Conservation (phyloP, 2,888 invertebrate genomes). For the Lymantria monacha region DNA sequence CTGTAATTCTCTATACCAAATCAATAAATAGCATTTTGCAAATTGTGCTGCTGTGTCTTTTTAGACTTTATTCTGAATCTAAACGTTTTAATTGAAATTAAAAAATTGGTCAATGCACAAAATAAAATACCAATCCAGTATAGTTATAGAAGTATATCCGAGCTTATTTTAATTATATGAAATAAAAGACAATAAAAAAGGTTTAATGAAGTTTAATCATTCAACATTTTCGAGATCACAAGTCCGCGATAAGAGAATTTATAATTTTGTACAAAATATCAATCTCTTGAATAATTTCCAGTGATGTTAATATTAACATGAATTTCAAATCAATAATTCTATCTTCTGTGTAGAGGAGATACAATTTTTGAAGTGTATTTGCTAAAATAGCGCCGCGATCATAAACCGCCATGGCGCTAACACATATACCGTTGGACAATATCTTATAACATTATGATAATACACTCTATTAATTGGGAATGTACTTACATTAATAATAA, state of each 20-base stretch:
- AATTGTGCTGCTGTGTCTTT: too few relatives aligned
- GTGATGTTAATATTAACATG: conserved; percentile 53
- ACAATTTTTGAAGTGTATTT: conserved; percentile 54
- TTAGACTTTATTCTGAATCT: too few relatives aligned
- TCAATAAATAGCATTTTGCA: too few relatives aligned
- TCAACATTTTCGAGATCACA: conserved; percentile 79
- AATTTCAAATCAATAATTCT: conserved; percentile 61
- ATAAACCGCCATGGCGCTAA: conserved; percentile 5
- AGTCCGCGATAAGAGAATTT: conserved; percentile 69
- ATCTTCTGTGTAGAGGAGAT: conserved; percentile 54
- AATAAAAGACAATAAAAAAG: conserved; percentile 34
- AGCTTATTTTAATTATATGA: neutral
- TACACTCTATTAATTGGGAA: conserved; percentile 77
- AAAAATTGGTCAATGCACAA: too few relatives aligned
- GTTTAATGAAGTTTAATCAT: conserved; percentile 76
- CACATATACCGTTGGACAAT: conserved; percentile 57
- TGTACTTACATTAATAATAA: conserved; percentile 80
- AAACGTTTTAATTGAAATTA: too few relatives aligned
- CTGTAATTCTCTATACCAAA: too few relatives aligned
- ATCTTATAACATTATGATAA: conserved; percentile 72
- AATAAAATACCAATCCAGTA: too few relatives aligned
- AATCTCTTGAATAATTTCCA: conserved; percentile 62
- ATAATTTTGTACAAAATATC: conserved; percentile 81
- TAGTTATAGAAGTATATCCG: too few relatives aligned
- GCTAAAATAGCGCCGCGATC: conserved; percentile 22